Evolutionary conservation across 2,797 vertebrate species (phyloP).

Genomic region (Characodon lateralis): DNA sequence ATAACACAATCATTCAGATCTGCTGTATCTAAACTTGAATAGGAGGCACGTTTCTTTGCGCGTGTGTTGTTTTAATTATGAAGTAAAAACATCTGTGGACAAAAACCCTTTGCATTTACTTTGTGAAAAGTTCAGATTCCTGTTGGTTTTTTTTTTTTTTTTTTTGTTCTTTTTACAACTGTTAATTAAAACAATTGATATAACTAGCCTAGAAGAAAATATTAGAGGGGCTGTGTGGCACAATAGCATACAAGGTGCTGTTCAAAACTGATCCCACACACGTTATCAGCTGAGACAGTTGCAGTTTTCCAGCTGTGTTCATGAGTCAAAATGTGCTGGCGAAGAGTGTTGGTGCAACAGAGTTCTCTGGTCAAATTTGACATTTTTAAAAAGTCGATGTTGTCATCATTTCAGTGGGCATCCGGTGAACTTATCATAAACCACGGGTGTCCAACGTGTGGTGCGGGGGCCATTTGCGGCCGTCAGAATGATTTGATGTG

Average conservation of each 20-base stretch:
- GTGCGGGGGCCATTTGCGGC: no score
- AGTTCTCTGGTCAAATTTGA: background rate
- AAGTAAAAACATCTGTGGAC: background rate
- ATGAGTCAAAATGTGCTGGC: background rate
- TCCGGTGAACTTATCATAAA: background rate
- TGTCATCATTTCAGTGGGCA: background rate
- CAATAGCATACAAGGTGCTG: background rate
- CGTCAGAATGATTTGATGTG: no score
- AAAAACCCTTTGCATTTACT: background rate
- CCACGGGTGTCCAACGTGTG: no score
- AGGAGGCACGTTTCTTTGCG: conserved; percentile 13
- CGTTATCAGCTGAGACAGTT: background rate
- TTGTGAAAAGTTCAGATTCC: background rate
- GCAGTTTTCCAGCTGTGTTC: background rate
- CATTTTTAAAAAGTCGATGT: background rate
- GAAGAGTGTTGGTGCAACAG: background rate
- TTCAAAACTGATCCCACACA: background rate
- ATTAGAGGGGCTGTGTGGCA: background rate
- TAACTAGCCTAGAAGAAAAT: background rate
- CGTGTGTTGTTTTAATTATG: conserved; percentile 3
- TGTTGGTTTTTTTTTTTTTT: background rate
- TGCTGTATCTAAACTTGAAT: conserved; percentile 24
- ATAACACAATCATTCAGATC: conserved; percentile 37
- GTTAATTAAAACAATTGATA: no score
- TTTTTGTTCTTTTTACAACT: background rate